phyloP scores from a whole-genome alignment of 2,113 vertebrate genomes.

The Motacilla alba region DNA sequence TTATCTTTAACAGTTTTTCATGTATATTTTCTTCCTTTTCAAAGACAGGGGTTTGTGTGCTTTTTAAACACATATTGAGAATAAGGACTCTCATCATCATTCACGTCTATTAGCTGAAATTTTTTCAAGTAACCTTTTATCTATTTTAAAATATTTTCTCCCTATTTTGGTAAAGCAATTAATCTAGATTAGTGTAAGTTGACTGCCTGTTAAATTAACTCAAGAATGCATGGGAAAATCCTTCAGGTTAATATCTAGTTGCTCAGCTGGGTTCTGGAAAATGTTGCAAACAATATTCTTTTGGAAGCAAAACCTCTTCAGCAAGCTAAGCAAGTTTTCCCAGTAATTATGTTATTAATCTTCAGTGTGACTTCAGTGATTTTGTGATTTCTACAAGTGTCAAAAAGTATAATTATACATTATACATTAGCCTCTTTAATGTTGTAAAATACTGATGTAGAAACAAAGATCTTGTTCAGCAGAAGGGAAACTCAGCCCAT shows the following conservation, averaged over 20 bases:
- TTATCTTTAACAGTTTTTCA: neutral
- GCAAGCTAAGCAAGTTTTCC: conserved; percentile 40
- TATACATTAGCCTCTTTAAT: neutral
- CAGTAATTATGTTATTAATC: conserved; percentile 36
- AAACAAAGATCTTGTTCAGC: neutral
- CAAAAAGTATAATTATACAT: neutral
- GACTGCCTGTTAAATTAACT: conserved; percentile 5
- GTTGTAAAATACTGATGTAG: neutral
- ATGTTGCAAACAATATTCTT: neutral
- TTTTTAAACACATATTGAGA: neutral
- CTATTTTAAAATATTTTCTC: conserved; percentile 11
- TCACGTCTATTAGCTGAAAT: neutral
- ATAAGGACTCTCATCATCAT: neutral
- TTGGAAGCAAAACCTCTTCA: conserved; percentile 6
- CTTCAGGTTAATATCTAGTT: neutral
- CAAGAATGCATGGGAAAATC: conserved; percentile 46
- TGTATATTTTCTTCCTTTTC: neutral
- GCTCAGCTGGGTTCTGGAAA: neutral
- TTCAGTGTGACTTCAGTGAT: neutral
- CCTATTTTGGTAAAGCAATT: neutral
- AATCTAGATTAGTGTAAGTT: conserved; percentile 21
- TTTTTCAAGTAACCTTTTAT: neutral
- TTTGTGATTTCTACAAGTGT: neutral
- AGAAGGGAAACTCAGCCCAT: neutral
- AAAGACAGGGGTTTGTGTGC: neutral